These are phyloP conservation scores for Loripinus fragilis DNA, from an alignment of 2,888 invertebrate genomes.

Conservation along the genomic window DNA sequence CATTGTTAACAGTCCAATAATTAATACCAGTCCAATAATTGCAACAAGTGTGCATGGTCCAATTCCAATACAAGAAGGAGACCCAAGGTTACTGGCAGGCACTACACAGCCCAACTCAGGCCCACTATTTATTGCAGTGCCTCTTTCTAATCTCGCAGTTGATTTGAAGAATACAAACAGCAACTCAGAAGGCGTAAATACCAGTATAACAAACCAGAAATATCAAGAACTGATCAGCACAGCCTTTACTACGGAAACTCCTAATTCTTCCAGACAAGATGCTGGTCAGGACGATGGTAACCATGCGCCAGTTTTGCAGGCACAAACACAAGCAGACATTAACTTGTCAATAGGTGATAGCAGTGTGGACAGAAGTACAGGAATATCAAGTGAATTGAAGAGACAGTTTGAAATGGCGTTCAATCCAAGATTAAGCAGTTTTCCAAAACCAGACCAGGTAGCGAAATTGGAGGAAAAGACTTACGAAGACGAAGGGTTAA, in stretches of 20 bases:
- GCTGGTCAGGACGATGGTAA: neutral
- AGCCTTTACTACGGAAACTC: neutral
- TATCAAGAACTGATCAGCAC: neutral
- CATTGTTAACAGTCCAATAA: no score
- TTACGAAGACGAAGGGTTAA: conserved; percentile 33
- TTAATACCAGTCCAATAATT: neutral
- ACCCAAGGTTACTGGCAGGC: neutral
- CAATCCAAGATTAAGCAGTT: neutral
- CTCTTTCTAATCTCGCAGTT: neutral
- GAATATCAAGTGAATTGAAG: neutral
- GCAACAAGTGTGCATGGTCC: neutral
- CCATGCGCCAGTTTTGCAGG: neutral
- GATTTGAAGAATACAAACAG: neutral
- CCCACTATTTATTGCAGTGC: neutral
- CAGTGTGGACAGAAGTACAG: no score
- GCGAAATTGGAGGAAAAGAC: conserved; percentile 12
- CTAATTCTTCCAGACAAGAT: neutral
- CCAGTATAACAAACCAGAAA: neutral
- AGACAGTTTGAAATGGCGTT: neutral
- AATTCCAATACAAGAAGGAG: neutral
- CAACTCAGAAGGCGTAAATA: neutral
- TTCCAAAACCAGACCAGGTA: neutral
- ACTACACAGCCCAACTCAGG: neutral
- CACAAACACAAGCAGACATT: neutral
- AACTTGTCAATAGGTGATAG: neutral